These are phyloP conservation scores for Tuberolachnus salignus DNA, from an alignment of 2,888 invertebrate species.

Conservation along the genomic window DNA sequence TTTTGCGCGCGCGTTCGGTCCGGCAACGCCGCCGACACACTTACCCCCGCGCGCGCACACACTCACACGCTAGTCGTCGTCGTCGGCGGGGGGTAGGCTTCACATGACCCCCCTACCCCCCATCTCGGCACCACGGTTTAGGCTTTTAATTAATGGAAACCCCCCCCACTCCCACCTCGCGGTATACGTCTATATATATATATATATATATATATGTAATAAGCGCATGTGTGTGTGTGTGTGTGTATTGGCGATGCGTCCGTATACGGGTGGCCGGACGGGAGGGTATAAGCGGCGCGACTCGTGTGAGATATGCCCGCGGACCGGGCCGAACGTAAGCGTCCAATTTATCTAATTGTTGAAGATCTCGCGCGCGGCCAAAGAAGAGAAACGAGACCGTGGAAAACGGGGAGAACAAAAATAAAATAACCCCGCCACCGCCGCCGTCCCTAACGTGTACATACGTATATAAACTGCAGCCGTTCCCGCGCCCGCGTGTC, in stretches of 20 bases:
- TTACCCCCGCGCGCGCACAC: neutral
- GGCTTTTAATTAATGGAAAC: constrained; percentile 57
- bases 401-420: constrained; percentile 9
- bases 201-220: neutral
- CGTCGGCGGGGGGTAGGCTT: constrained; percentile 13
- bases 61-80: too few relatives aligned
- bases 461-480: constrained; percentile 24
- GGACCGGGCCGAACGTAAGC: constrained; percentile 47
- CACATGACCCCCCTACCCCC: too few relatives aligned
- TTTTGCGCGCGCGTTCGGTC: constrained; percentile 51
- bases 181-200: too few relatives aligned
- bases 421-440: constrained; percentile 23
- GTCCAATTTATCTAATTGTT: constrained; percentile 57
- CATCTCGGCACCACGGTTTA: constrained; percentile 32
- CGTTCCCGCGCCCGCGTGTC: neutral
- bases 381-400: neutral
- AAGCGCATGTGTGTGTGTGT: neutral
- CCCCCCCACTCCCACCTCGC: constrained; percentile 24
- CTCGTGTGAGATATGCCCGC: constrained; percentile 50
- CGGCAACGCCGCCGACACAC: constrained; percentile 39
- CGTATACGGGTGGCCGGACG: neutral
- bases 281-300: constrained; percentile 38
- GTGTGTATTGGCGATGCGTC: neutral
- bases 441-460: constrained; percentile 16
- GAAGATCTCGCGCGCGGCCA: constrained; percentile 43